Conservation (phyloP, 2,797 vertebrate genomes). For the Sciaenops ocellatus region DNA sequence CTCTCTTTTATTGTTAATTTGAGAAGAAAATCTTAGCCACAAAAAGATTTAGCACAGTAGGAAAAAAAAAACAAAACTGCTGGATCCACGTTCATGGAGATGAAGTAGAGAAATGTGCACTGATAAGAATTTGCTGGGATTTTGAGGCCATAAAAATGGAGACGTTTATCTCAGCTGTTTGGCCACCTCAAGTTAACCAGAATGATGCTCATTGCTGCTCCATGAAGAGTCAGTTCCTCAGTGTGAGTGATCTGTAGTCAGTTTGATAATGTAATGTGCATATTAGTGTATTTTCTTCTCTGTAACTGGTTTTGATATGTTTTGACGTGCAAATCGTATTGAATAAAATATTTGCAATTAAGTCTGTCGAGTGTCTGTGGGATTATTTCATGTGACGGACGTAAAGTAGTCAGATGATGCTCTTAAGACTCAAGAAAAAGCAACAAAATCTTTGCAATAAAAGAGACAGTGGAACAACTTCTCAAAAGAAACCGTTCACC, state of each 20-base stretch:
- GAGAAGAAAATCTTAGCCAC: constrained; percentile 45
- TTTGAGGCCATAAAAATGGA: constrained; percentile 8
- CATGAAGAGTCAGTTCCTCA: constrained; percentile 58
- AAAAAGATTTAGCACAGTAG: constrained; percentile 42
- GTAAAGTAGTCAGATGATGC: not conserved
- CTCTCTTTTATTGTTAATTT: constrained; percentile 54
- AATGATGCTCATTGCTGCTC: constrained; percentile 57
- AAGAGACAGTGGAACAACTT: not conserved
- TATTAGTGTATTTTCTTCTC: constrained; percentile 70
- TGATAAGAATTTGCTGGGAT: constrained; percentile 35
- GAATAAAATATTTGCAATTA: constrained; percentile 81
- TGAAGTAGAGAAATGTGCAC: constrained; percentile 44
- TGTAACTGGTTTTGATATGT: constrained; percentile 86
- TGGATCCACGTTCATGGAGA: constrained; percentile 51
- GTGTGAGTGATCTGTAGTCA: constrained; percentile 59
- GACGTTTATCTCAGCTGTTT: constrained; percentile 14
- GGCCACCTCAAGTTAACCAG: constrained; percentile 24
- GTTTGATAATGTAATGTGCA: constrained; percentile 66
- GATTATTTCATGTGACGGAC: constrained; percentile 1
- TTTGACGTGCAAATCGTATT: constrained; percentile 85
- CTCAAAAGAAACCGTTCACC: not conserved
- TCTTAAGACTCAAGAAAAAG: too few species aligned
- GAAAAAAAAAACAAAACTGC: constrained; percentile 32
- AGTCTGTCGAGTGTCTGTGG: not conserved
- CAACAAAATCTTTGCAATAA: too few species aligned